Evolutionary conservation across 2,113 vertebrate species (phyloP).

Genomic region (Loxodonta africana): DNA sequence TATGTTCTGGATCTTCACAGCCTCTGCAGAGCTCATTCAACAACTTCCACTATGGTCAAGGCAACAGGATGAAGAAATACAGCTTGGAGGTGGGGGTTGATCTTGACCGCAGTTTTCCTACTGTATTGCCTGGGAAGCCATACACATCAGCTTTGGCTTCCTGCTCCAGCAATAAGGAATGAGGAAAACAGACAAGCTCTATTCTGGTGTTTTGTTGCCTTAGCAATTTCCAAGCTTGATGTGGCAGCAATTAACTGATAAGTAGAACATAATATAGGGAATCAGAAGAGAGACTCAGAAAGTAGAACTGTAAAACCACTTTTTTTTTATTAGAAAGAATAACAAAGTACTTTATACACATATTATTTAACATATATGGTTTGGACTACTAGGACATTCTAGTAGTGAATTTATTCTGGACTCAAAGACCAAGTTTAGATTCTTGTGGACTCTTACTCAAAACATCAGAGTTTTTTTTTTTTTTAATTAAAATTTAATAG

Average conservation of each 20-base stretch:
- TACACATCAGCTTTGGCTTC: neutral
- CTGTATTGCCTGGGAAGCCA: neutral
- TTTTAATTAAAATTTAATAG: slow-evolving; percentile 47
- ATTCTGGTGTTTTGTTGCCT: neutral
- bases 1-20: neutral
- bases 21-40: neutral
- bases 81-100: neutral
- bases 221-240: neutral
- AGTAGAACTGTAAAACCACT: slow-evolving; percentile 17
- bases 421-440: slow-evolving; percentile 40
- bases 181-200: neutral
- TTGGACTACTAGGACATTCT: slow-evolving; percentile 37
- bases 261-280: neutral
- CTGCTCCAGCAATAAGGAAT: neutral
- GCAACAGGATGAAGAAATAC: neutral
- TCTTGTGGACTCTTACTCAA: slow-evolving; percentile 26
- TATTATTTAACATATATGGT: slow-evolving; percentile 71
- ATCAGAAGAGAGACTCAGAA: slow-evolving; percentile 43
- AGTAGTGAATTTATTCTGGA: slow-evolving; percentile 28
- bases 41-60: neutral
- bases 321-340: slow-evolving; percentile 87
- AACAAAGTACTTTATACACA: slow-evolving; percentile 78
- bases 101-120: neutral
- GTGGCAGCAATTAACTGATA: neutral
- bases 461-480: neutral